A percentile compares a stretch with the other conserved stretches of the same genome.
phyloP scores from a whole-genome alignment of 2,113 vertebrate genomes.

The Ictalurus furcatus region DNA sequence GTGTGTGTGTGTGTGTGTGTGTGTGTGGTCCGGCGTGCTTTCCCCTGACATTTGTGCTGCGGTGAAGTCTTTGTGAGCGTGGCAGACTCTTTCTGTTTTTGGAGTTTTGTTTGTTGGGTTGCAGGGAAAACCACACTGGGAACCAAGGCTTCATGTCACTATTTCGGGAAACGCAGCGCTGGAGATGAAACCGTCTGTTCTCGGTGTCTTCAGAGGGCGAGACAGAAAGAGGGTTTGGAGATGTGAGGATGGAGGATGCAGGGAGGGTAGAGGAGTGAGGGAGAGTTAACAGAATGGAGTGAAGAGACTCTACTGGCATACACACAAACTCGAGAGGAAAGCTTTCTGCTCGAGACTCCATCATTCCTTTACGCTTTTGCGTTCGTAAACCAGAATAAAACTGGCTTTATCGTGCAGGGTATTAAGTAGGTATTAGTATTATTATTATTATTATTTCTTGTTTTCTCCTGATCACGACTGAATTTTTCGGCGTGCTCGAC shows the following conservation, averaged over 20 bases:
- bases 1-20: neutral
- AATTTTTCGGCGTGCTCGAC: too few relatives aligned
- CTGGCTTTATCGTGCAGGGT: neutral
- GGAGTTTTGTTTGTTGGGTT: conserved; percentile 24
- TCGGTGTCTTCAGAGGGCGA: conserved; percentile 24
- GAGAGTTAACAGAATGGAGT: conserved; percentile 11
- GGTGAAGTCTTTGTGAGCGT: conserved; percentile 1
- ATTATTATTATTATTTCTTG: too few relatives aligned
- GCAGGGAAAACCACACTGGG: conserved; percentile 27
- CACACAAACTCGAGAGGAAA: neutral
- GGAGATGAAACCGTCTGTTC: conserved; percentile 40
- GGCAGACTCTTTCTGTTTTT: neutral
- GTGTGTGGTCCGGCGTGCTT: conserved; percentile 31
- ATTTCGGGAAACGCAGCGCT: conserved; percentile 34
- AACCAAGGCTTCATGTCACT: conserved; percentile 30
- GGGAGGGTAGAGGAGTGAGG: neutral
- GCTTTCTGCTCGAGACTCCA: neutral
- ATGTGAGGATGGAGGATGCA: neutral
- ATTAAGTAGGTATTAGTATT: neutral
- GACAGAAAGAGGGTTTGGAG: neutral
- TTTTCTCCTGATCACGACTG: too few relatives aligned
- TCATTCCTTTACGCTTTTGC: neutral
- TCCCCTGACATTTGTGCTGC: neutral
- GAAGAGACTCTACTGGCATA: neutral
- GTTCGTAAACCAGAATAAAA: neutral